Conservation (phyloP, 2,797 vertebrate genomes). For the Channa striata region DNA sequence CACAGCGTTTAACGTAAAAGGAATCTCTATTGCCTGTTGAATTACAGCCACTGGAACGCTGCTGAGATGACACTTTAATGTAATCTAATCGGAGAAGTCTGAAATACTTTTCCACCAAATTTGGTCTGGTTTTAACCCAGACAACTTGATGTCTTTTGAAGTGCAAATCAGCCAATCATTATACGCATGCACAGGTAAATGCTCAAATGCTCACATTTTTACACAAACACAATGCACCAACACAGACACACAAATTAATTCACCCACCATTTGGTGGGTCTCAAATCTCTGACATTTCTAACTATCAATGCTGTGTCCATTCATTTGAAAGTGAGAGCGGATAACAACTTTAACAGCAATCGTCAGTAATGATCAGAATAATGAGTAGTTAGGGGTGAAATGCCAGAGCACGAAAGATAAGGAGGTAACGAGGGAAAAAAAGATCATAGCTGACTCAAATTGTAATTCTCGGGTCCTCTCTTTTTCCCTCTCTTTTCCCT, state of each 20-base stretch:
- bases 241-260: background rate
- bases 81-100: background rate
- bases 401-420: constrained; percentile 47
- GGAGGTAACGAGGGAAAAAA: constrained; percentile 41
- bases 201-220: background rate
- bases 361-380: constrained; percentile 61
- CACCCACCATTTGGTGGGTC: background rate
- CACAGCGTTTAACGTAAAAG: background rate
- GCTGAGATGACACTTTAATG: background rate
- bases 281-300: constrained; percentile 3
- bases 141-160: background rate
- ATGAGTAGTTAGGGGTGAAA: constrained; percentile 63
- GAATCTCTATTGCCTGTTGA: background rate
- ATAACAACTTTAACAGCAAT: constrained; percentile 40
- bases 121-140: background rate
- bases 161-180: background rate
- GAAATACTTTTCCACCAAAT: background rate
- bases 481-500: constrained; percentile 29
- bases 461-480: constrained; percentile 53
- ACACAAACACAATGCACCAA: background rate
- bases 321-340: constrained; percentile 24
- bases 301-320: constrained; percentile 16
- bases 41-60: background rate
- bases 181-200: background rate
- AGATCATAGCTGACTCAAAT: constrained; percentile 63